Evolutionary conservation across 2,888 invertebrate species (phyloP).

Genomic region (Lysandra coridon): DNA sequence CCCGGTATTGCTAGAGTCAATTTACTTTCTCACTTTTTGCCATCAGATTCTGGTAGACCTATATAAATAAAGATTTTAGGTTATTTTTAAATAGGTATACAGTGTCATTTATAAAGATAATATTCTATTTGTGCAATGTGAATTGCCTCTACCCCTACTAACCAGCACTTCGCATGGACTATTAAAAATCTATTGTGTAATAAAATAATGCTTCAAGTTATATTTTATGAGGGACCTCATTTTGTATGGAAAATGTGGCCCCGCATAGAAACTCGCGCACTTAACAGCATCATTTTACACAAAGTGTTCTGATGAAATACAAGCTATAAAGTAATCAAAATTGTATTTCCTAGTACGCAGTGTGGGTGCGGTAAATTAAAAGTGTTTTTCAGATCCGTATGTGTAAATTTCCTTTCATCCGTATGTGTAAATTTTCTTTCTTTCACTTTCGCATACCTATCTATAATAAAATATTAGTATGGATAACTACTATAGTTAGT

Average conservation of each 20-base stretch:
- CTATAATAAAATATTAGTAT: too few relatives aligned
- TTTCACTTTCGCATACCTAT: too few relatives aligned
- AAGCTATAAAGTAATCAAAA: not conserved
- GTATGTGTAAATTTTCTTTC: not conserved
- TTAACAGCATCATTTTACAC: not conserved
- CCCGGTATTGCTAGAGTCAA: too few relatives aligned
- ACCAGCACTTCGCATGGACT: not conserved
- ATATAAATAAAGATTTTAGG: too few relatives aligned
- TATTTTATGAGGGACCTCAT: slow-evolving; percentile 1
- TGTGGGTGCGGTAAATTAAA: not conserved
- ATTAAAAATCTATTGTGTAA: slow-evolving; percentile 38
- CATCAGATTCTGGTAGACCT: too few relatives aligned
- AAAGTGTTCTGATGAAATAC: not conserved
- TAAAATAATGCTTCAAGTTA: slow-evolving; percentile 29
- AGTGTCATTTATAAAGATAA: too few relatives aligned
- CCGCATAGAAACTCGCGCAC: not conserved
- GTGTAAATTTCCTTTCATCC: not conserved
- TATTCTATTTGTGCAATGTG: too few relatives aligned
- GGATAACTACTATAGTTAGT: too few relatives aligned
- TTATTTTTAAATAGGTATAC: too few relatives aligned
- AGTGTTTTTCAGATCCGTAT: not conserved
- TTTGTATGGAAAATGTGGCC: not conserved
- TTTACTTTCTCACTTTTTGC: too few relatives aligned
- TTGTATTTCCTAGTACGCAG: not conserved
- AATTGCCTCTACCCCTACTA: too few relatives aligned